Percentiles rank a stretch among this genome's conserved stretches.
Evolutionary conservation across 92 coral and sea anemone genomes (phyloP).

Genomic region (Phenganax stokvisi): DNA sequence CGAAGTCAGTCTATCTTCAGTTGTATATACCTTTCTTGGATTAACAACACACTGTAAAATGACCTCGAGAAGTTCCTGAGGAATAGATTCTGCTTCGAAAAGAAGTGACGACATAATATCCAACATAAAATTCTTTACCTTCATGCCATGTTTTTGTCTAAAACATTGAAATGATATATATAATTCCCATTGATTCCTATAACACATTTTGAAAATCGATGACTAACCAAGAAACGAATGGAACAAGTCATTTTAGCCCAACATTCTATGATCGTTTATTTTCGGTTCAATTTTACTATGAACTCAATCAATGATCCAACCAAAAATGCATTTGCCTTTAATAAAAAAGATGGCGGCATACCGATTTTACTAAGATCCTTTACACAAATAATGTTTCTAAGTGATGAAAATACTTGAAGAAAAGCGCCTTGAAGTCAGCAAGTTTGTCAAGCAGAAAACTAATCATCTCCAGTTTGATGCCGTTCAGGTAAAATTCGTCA

Average conservation of each 20-base stretch:
- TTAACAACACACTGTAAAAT: slow-evolving; percentile 65
- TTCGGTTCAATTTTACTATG: not conserved
- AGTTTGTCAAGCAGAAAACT: no score
- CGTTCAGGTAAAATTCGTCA: no score
- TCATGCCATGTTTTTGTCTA: slow-evolving; percentile 68
- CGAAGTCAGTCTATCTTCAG: not conserved
- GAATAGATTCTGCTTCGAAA: slow-evolving; percentile 66
- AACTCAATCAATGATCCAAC: not conserved
- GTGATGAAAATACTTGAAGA: no score
- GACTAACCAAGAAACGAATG: no score
- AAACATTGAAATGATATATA: slow-evolving; percentile 4
- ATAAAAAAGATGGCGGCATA: no score
- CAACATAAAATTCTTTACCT: slow-evolving; percentile 69
- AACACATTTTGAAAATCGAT: not conserved
- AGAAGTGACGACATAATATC: slow-evolving; percentile 80
- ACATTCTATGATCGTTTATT: not conserved
- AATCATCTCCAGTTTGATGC: no score
- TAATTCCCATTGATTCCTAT: not conserved
- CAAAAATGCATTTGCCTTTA: no score
- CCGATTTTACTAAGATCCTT: no score
- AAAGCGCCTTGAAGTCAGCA: no score
- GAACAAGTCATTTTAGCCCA: no score
- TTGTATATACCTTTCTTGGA: slow-evolving; percentile 65
- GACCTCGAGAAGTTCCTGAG: slow-evolving; percentile 75
- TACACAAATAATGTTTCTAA: no score